Evolutionary conservation across 2,888 invertebrate genomes (phyloP), one percentile per base, ranked within the genome.

Genomic region (Hirtodrosophila cameraria): DNA sequence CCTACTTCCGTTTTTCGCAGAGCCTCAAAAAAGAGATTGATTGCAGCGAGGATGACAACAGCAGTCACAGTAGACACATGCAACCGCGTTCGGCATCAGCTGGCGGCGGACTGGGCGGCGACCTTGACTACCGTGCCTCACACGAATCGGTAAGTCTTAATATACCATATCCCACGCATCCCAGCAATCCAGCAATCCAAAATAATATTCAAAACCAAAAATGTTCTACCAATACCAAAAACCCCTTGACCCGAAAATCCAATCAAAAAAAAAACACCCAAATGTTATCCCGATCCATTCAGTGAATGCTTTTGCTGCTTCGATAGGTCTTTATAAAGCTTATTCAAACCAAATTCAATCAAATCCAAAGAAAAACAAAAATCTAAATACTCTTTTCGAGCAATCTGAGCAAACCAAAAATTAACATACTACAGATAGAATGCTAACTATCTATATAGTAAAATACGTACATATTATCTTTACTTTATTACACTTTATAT

Each of bases 21-120:
- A 96, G 96, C 75, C 92, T 97, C 88, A 97, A 97, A 91, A 97
- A 97, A 92, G 96, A 97, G 93, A 94, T 95, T 86, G 96, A 96
- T 89, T 96, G 95, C 88, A 93, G 94, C 86, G 96, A 96, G 85
- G 96, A 96, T 55, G 89, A 89, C 58, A 89, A 89, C 73, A 89
- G 88, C 74, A 89, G 87, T 61, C 89, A 89, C 70, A 86, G 82
- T 46, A 87, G 88, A 73, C 88, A 89, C 76, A 85, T 88, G 78
- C 89, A 87, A 75, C 88, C 88, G 62, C 96, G 95, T 91, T 93
- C 93, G 87, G 93, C 94, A 70, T 89, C 89, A 61, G 89, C 88
- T 74, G 85, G 95, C 94, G 89, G 89, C 69, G 87, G 88, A 54
- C 70, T 88, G 50, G 88, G 89, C 55, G 83, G 95, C 94, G 96